These are phyloP conservation scores for Alexandromys oeconomus DNA, from an alignment of 2,797 vertebrate species.

Conservation along the genomic window DNA sequence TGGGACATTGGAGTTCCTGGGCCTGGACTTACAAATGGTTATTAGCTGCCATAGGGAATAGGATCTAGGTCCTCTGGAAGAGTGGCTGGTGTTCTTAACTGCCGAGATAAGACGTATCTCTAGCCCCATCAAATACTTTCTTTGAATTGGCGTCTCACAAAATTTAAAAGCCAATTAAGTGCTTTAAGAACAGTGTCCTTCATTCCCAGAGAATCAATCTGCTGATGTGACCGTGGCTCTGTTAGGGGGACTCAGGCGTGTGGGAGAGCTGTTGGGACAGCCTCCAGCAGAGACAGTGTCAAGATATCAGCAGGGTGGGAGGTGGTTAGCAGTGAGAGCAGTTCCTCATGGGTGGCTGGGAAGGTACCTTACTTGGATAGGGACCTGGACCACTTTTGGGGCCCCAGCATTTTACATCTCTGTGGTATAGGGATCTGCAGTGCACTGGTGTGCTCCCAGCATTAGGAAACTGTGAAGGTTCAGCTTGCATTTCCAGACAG, in stretches of 20 bases:
- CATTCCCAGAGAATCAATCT: neutral
- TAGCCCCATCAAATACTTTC: neutral
- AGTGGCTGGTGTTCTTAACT: neutral
- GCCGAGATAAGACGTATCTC: neutral
- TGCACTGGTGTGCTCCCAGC: neutral
- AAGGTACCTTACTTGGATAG: neutral
- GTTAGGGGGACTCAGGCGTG: neutral
- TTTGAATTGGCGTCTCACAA: neutral
- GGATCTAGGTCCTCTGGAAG: neutral
- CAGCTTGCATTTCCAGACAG: neutral
- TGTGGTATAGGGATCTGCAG: no score
- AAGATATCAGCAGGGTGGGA: neutral
- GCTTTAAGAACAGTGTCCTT: neutral
- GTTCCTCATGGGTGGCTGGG: neutral
- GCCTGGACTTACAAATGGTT: neutral
- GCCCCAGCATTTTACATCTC: neutral
- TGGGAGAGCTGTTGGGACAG: neutral
- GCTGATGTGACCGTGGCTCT: neutral
- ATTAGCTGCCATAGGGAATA: neutral
- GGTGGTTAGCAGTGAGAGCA: no score
- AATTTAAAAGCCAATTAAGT: neutral
- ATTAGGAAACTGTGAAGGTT: neutral
- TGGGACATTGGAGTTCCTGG: neutral
- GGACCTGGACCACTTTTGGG: neutral
- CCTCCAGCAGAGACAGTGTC: neutral